Evolutionary conservation across 2,888 invertebrate genomes (phyloP).

Genomic region (Cyrtodaria siliqua): DNA sequence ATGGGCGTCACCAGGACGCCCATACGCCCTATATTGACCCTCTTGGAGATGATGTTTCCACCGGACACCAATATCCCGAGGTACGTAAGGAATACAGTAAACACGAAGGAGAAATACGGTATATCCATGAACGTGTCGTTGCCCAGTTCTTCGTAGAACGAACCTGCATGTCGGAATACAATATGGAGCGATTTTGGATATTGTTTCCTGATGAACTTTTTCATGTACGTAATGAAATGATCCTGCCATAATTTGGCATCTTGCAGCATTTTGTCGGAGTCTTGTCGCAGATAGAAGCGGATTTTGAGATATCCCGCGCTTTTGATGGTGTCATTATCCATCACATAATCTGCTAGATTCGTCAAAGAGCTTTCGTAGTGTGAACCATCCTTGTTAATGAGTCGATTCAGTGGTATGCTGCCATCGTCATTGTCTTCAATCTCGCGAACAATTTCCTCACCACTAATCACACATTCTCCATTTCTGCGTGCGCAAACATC

Average conservation of each 20-base stretch:
- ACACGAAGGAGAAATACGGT: conserved; percentile 45
- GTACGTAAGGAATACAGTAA: conserved; percentile 51
- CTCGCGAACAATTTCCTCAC: conserved; percentile 25
- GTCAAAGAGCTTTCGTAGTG: conserved; percentile 17
- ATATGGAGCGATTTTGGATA: conserved; percentile 32
- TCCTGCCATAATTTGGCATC: conserved; percentile 46
- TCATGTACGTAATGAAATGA: conserved; percentile 38
- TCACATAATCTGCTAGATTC: conserved; percentile 23
- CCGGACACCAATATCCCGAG: conserved; percentile 48
- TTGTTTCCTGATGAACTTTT: conserved; percentile 35
- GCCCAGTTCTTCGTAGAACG: conserved; percentile 45
- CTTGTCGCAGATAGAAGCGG: conserved; percentile 45
- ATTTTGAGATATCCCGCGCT: conserved; percentile 39
- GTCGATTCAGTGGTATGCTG: neutral
- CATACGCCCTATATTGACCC: conserved; percentile 43
- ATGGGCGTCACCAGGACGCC: conserved; percentile 37
- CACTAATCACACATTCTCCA: conserved; percentile 38
- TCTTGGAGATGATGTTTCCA: conserved; percentile 45
- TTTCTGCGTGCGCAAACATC: conserved; percentile 46
- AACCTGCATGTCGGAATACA: conserved; percentile 36
- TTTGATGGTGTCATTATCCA: conserved; percentile 19
- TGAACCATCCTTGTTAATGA: conserved; percentile 1
- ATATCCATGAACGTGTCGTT: conserved; percentile 51
- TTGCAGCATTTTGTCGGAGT: conserved; percentile 19
- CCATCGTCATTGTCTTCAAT: conserved; percentile 20